Conservation (phyloP, 2,797 vertebrate genomes). For the Dromococcyx pavoninus region DNA sequence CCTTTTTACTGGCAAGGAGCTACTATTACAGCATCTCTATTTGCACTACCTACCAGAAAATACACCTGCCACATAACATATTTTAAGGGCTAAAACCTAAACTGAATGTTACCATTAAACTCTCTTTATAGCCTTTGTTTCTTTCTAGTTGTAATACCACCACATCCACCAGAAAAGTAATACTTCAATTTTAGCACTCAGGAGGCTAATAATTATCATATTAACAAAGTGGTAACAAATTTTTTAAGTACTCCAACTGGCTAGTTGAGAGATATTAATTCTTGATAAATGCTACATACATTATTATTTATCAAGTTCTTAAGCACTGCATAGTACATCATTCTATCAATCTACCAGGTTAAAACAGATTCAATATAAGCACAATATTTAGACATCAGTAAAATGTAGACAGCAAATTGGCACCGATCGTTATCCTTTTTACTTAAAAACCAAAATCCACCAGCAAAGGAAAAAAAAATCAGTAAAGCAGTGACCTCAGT, state of each 20-base stretch:
- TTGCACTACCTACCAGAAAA: background rate
- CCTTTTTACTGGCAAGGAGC: background rate
- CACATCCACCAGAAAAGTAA: background rate
- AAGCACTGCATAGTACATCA: background rate
- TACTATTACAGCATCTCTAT: background rate
- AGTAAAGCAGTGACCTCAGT: constrained; percentile 30
- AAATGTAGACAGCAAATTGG: background rate
- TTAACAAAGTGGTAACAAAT: background rate
- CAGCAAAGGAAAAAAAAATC: background rate
- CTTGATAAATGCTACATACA: background rate
- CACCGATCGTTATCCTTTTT: background rate
- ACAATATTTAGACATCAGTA: background rate
- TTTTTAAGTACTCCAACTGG: background rate
- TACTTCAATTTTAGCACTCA: background rate
- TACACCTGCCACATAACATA: accelerated
- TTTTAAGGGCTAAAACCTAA: background rate
- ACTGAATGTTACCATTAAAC: background rate
- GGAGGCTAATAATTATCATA: constrained; percentile 4
- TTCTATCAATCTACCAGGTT: background rate
- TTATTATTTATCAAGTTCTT: constrained; percentile 24
- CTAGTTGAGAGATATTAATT: background rate
- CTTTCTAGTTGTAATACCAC: background rate
- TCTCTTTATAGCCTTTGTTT: background rate
- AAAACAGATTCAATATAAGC: background rate
- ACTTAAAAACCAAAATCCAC: background rate